Conservation (phyloP, 2,113 vertebrate genomes). For the Salvator merianae region DNA sequence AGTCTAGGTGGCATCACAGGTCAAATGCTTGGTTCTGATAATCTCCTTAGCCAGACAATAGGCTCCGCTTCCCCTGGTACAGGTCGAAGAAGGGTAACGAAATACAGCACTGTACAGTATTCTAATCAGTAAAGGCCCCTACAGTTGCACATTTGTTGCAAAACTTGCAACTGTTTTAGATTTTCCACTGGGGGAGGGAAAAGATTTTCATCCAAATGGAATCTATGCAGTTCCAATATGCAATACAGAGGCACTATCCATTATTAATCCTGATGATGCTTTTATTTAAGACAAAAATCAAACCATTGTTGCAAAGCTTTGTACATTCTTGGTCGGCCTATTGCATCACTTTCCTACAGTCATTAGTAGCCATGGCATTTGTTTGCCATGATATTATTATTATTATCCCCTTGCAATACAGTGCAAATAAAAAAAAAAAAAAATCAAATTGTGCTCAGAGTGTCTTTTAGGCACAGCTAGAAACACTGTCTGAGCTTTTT, state of each 20-base stretch:
- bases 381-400: not conserved
- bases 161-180: constrained; percentile 27
- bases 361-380: not conserved
- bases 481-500: constrained; percentile 31
- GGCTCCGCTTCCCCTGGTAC: constrained; percentile 54
- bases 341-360: not conserved
- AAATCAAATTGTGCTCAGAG: constrained; percentile 1
- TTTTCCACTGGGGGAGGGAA: too few species aligned
- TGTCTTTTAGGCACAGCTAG: constrained; percentile 24
- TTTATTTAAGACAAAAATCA: not conserved
- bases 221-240: constrained; percentile 41
- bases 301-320: not conserved
- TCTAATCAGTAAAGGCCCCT: constrained; percentile 63
- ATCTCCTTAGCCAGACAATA: constrained; percentile 69
- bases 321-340: constrained; percentile 20
- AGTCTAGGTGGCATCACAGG: constrained; percentile 41
- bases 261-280: constrained; percentile 31
- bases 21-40: constrained; percentile 64
- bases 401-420: not conserved
- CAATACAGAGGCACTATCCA: constrained; percentile 38
- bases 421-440: not conserved
- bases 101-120: constrained; percentile 73
- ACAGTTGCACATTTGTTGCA: not conserved
- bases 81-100: constrained; percentile 71
- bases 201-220: too few species aligned